Conservation (phyloP, 2,797 vertebrate species). For the Pipistrellus pygmaeus region DNA sequence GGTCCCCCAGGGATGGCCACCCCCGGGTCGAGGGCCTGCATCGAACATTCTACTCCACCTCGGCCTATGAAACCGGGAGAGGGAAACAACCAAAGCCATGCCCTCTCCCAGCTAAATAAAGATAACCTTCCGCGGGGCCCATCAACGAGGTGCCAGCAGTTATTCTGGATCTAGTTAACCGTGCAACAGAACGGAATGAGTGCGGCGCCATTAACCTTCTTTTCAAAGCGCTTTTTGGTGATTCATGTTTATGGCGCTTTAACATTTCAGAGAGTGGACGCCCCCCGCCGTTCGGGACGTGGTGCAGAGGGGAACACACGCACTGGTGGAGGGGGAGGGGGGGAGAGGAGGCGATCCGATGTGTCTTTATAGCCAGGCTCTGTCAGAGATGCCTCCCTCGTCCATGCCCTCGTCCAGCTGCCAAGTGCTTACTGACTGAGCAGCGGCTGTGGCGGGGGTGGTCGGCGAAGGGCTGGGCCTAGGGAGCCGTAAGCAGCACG, state of each 20-base stretch:
- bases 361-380: not conserved
- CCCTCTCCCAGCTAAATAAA: not conserved
- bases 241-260: conserved; percentile 41
- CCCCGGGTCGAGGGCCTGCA: not conserved
- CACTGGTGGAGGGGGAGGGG: too few relatives aligned
- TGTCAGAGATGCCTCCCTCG: too few relatives aligned
- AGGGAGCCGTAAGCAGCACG: accelerated
- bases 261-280: not conserved
- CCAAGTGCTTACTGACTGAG: not conserved
- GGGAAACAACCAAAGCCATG: conserved; percentile 15
- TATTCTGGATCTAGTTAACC: conserved; percentile 57
- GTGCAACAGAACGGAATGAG: conserved; percentile 15
- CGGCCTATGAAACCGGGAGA: not conserved
- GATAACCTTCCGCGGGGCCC: conserved; percentile 46
- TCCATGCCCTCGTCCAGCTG: accelerated
- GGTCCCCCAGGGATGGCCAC: not conserved
- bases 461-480: accelerated
- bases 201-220: conserved; percentile 58
- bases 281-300: accelerated
- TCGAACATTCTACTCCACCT: not conserved
- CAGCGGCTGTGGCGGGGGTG: not conserved
- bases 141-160: not conserved
- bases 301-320: not conserved
- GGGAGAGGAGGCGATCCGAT: accelerated
- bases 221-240: conserved; percentile 45